A percentile compares a stretch with the other conserved stretches of the same genome.
phyloP scores from a whole-genome alignment of 2,113 vertebrate species.

The Bucco capensis region DNA sequence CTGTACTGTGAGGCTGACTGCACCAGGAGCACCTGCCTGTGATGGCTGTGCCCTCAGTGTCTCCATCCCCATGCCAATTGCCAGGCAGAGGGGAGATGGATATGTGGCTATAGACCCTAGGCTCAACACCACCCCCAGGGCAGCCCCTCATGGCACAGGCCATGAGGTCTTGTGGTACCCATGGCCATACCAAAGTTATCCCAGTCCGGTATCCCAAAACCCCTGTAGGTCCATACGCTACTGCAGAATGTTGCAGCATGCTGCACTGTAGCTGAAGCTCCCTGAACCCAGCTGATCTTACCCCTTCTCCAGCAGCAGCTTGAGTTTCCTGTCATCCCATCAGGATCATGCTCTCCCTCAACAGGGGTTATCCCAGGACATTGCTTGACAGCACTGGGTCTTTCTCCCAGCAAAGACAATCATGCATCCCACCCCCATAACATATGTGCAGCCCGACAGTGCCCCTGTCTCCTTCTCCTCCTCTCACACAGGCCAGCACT shows the following conservation, averaged over 20 bases:
- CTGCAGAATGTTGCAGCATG: background rate
- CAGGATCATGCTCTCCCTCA: background rate
- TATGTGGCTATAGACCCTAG: background rate
- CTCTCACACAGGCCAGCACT: background rate
- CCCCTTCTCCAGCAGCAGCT: background rate
- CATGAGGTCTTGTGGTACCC: background rate
- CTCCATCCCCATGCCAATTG: background rate
- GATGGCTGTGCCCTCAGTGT: background rate
- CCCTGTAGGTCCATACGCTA: rapidly evolving
- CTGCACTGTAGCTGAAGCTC: background rate
- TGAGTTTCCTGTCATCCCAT: background rate
- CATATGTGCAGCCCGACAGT: background rate
- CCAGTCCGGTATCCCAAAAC: rapidly evolving
- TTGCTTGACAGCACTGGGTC: background rate
- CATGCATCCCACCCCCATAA: rapidly evolving
- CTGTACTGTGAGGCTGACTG: background rate
- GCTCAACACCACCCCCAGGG: background rate
- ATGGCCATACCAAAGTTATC: background rate
- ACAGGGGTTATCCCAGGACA: background rate
- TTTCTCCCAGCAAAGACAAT: background rate
- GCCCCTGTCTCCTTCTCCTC: background rate
- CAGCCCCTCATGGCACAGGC: background rate
- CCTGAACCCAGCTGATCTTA: background rate
- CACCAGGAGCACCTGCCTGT: background rate
- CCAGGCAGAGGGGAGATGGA: background rate